A percentile compares a stretch with the other conserved stretches of the same genome.
These are phyloP conservation scores for Guaruba guarouba DNA, from an alignment of 2,113 vertebrate genomes.

Conservation along the genomic window DNA sequence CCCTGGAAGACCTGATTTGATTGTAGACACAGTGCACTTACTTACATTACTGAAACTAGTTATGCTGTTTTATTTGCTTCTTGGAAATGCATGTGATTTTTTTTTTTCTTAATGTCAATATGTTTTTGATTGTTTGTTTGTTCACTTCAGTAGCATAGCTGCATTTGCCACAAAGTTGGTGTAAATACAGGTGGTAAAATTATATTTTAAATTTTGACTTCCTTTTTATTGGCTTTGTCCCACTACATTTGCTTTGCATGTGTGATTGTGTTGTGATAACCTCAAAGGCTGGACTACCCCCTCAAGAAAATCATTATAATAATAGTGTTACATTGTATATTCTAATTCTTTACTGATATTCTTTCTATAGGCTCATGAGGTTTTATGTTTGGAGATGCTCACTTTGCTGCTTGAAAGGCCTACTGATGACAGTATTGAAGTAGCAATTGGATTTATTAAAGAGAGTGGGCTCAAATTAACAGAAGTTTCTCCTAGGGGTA, in stretches of 20 bases:
- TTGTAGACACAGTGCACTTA: background rate
- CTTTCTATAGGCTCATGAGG: slow-evolving; percentile 88
- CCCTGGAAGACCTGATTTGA: background rate
- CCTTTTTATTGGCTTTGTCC: background rate
- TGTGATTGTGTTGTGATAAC: background rate
- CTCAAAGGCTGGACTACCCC: background rate
- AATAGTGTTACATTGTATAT: background rate
- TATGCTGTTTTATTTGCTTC: background rate
- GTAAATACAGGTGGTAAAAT: background rate
- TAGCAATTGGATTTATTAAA: slow-evolving; percentile 95
- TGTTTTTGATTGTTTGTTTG: background rate
- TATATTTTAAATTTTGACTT: background rate
- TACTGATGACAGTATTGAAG: slow-evolving; percentile 97
- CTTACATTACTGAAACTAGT: background rate
- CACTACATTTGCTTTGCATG: background rate
- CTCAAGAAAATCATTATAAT: background rate
- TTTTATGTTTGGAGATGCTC: slow-evolving; percentile 96
- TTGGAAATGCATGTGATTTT: background rate
- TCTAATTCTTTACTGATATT: background rate
- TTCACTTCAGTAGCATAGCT: background rate
- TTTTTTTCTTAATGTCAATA: background rate
- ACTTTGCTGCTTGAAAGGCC: slow-evolving; percentile 95
- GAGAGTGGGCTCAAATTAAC: slow-evolving; percentile 97
- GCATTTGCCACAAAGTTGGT: background rate
- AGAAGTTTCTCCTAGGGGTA: slow-evolving; percentile 92